phyloP scores from a whole-genome alignment of 2,113 vertebrate genomes.

The Pyrgilauda ruficollis region DNA sequence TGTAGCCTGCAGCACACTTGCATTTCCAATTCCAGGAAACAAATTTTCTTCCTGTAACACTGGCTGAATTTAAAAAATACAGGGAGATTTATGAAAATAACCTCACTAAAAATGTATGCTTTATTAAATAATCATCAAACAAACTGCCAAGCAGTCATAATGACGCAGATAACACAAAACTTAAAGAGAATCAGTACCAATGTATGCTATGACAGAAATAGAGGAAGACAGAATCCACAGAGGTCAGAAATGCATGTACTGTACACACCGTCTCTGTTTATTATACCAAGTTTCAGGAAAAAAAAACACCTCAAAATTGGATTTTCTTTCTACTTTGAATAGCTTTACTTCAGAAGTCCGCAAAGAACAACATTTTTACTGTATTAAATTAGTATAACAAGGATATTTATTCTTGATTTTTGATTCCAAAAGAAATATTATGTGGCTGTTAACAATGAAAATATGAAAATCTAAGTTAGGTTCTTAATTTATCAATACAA shows the following conservation, averaged over 20 bases:
- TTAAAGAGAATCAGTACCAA: background rate
- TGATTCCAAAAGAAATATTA: background rate
- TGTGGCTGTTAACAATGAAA: background rate
- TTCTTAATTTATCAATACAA: background rate
- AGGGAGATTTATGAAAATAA: background rate
- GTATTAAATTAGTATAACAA: background rate
- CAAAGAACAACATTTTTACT: background rate
- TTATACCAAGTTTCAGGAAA: background rate
- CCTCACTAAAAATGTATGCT: background rate
- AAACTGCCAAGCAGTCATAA: background rate
- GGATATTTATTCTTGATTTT: background rate
- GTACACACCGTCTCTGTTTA: background rate
- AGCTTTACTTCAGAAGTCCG: background rate
- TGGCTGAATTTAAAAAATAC: background rate
- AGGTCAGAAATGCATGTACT: background rate
- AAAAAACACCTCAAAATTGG: fast-evolving
- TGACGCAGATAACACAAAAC: background rate
- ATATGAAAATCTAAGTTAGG: background rate
- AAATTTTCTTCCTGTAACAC: background rate
- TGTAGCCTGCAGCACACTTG: background rate
- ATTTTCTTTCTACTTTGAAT: background rate
- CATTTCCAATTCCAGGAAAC: background rate
- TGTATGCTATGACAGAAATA: background rate
- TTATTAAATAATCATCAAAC: background rate
- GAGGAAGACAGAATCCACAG: background rate